Base-by-base conservation (phyloP, 2,888 invertebrate genomes). In the Brachynemurus nebulosus region DNA sequence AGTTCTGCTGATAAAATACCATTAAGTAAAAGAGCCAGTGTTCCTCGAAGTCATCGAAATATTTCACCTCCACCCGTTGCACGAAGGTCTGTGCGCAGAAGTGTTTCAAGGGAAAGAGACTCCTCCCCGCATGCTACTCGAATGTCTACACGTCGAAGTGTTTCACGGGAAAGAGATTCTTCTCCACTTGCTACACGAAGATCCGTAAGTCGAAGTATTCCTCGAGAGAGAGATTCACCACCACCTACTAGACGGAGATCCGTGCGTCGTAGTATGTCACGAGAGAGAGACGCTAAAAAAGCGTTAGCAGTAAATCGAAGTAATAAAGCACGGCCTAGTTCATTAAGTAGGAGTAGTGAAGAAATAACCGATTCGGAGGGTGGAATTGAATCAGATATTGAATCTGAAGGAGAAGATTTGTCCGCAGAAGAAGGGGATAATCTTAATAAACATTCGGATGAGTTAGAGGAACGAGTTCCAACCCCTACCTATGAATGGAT, bases 401-500 rank as follows among this genome's bases (percentile, higher is more conserved):
- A 42, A 34, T 20, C 42, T 5, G 42, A 12, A 23, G 19, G 9
- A n/a, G 44, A 38, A 3, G n/a, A n/a, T n/a, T n/a, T n/a, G n/a
- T n/a, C n/a, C n/a, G 37, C 25, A 7, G 38, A 44, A n/a, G 44
- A 44, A 34, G 12, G 3, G 2, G 14, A 47, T 51, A 18, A 48
- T 51, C 8, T 48, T 62, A 8, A 63, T 64, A 34, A 18, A 50
- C 43, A 4, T 27, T 33, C 3, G 47, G 46, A 42, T 47, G 46
- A 51, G 33, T 63, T 2, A 67, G 63, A 42, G 1, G 18, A 20
- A 6, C 18, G 20, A 18, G 4, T 16, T 19, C 18, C 37, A 20
- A 37, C 37, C 9, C 11, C 37, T 2, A 37, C n/a, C 2, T 66
- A 72, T 11, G 67, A 74, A 44, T 92, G 91, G 91, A 78, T 85